Base-by-base conservation (phyloP, 2,797 vertebrate genomes). In the Micromesistius poutassou region DNA sequence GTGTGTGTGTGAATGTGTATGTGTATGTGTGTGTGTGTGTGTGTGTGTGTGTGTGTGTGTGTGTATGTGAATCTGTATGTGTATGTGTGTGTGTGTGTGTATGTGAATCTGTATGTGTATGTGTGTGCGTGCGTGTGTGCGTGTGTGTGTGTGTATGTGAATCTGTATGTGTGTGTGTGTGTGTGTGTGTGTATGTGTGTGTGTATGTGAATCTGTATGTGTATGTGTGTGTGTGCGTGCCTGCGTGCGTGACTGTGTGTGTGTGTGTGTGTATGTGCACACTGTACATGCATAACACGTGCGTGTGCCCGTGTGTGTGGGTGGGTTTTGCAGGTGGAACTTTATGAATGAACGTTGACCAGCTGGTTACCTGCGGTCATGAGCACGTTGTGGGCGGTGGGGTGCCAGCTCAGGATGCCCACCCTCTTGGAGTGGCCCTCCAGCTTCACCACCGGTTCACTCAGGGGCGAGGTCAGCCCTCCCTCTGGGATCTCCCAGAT, bases 391-490 rank as follows among this genome's bases (percentile, higher is more conserved):
- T 95, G 96, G 71, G 96, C 96, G 0, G 96, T 97, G n/a, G 96
- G 96, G 83, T 97, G 96, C 96, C 96, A 98, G 85, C 85, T 90
- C 62, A 97, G 92, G 46, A 96, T 95, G 84, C 96, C 96, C 19
- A 97, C 96, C 0, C 96, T 93, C 83, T 97, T 97, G 72, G 95
- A 95, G 89, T 98, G 96, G 2, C 96, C 96, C 0, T 98, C 96
- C 83, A 98, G 91, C 78, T 95, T 97, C 78, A 97, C 95, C 0
- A 97, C 92, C 0, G 96, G 95, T 3, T 96, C 95, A 40, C 94
- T 94, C 83, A 98, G 83, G 0, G 95, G 79, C 1, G 91, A 72
- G 0, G 42, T 85, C 74, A 95, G 83, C n/a, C 94, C 94, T 0
- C 87, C 81, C 0, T 95, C 94, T 0, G 94, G 94, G 83, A 95